Evolutionary conservation across 2,797 vertebrate genomes (phyloP).

Genomic region (Anguilla obscura): DNA sequence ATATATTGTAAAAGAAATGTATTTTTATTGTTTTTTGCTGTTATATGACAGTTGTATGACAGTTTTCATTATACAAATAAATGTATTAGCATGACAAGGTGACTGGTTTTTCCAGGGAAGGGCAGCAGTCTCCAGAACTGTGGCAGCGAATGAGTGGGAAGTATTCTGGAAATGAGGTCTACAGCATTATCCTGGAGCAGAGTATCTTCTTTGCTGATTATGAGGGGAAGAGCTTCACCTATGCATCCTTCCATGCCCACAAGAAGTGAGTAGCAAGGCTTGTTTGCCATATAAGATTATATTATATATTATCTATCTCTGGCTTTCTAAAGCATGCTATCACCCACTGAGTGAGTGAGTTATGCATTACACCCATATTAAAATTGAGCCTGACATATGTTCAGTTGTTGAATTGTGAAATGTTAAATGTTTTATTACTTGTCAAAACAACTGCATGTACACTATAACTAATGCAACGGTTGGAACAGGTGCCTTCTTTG

Average conservation of each 20-base stretch:
- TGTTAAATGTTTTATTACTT: background rate
- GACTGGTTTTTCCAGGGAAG: conserved; percentile 69
- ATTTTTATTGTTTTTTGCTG: background rate
- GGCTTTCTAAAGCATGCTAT: background rate
- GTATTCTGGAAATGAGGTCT: conserved; percentile 83
- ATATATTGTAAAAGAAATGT: background rate
- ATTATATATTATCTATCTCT: background rate
- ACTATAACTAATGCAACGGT: background rate
- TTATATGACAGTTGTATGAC: background rate
- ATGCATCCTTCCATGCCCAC: conserved; percentile 79
- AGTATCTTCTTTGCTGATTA: conserved; percentile 85
- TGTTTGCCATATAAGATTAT: background rate
- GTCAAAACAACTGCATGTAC: background rate
- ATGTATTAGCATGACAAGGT: background rate
- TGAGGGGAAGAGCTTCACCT: conserved; percentile 82
- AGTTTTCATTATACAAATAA: background rate
- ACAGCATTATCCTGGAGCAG: conserved; percentile 80
- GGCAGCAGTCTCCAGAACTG: conserved; percentile 80
- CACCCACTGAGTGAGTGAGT: background rate
- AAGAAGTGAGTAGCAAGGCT: conserved; percentile 72
- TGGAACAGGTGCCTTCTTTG: background rate
- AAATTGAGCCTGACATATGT: background rate
- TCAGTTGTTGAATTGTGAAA: background rate
- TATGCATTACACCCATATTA: background rate
- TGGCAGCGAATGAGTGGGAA: conserved; percentile 83